Base-by-base conservation (phyloP, 1,140 invertebrate genomes). In the Paramacrobiotus metropolitanus region DNA sequence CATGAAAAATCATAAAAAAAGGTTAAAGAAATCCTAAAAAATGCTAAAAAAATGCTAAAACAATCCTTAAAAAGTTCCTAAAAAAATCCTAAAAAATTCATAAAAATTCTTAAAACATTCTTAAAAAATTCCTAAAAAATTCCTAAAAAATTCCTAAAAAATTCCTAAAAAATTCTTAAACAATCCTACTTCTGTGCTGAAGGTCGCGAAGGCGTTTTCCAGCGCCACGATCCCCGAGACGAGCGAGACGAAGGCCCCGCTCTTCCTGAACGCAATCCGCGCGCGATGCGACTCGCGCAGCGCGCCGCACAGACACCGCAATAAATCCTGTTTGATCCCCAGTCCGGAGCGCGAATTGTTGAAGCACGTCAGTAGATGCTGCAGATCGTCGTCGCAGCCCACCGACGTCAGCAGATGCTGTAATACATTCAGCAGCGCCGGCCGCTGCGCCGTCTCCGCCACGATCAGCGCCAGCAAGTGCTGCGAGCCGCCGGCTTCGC, bases 191-290 rank as follows among this genome's bases (percentile, higher is more conserved):
- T 15, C 48, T 24, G 48, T 9, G 15, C 28, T 24, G 48, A 55
- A 55, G 15, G 48, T 20, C 4, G 4, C 15, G 15, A 55, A 55
- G 15, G 15, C 4, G 2, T 85, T 84, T 74, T 96, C 91, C 70
- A 98, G 77, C 1, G 87, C 87, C 0, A 94, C 86, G 15, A 98
- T 77, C 1, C 96, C 86, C 65, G 89, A 93, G 73, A 94, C 92
- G 0, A 97, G 82, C 71, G 95, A 96, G 0, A 97, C 86, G 74
- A 97, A 99, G 20, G 93, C 94, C 64, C 90, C 90, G 67, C 90
- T 88, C 77, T 94, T 95, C 65, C 94, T 81, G 74, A 99, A 99
- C 45, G 94, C 86, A 20, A 89, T 93, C 66, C 94, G 80, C 2
- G 89, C 91, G 64, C 91, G 79, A 74, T 98, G 94, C 63, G 60